Evolutionary conservation across 2,888 invertebrate species (phyloP).

Genomic region (Toxonevra muliebris): DNA sequence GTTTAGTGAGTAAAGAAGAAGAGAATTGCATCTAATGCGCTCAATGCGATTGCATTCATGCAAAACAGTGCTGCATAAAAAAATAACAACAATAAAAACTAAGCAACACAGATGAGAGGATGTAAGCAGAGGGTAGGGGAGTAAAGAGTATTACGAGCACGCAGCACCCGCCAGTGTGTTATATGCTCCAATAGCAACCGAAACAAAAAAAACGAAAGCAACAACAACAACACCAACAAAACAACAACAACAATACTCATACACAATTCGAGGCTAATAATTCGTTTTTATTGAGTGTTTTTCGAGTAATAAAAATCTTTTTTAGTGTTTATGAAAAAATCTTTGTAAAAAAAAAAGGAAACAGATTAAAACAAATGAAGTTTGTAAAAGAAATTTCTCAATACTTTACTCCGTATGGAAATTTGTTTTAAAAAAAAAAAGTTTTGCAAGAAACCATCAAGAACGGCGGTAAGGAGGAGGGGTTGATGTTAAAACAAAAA

Average conservation of each 20-base stretch:
- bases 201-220: slow-evolving; percentile 23
- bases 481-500: too few species aligned
- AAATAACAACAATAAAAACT: slow-evolving; percentile 12
- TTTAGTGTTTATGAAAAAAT: slow-evolving; percentile 31
- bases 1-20: too few species aligned
- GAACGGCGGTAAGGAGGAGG: too few species aligned
- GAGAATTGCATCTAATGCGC: too few species aligned
- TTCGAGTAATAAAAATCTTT: slow-evolving; percentile 53
- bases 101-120: too few species aligned
- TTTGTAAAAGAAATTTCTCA: too few species aligned
- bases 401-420: too few species aligned
- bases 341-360: background rate
- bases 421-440: too few species aligned
- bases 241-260: slow-evolving; percentile 24
- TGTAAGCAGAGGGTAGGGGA: background rate
- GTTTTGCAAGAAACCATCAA: too few species aligned
- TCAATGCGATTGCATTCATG: background rate
- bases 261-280: slow-evolving; percentile 46
- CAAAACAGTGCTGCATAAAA: slow-evolving; percentile 11
- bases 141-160: background rate
- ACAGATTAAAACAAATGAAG: too few species aligned
- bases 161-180: background rate
- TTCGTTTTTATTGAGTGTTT: slow-evolving; percentile 58
- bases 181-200: slow-evolving; percentile 33
- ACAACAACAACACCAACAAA: slow-evolving; percentile 14